Percentiles rank a stretch among this genome's conserved stretches.
phyloP scores from a whole-genome alignment of 2,113 vertebrate genomes.

The Phylloscopus trochiloides region DNA sequence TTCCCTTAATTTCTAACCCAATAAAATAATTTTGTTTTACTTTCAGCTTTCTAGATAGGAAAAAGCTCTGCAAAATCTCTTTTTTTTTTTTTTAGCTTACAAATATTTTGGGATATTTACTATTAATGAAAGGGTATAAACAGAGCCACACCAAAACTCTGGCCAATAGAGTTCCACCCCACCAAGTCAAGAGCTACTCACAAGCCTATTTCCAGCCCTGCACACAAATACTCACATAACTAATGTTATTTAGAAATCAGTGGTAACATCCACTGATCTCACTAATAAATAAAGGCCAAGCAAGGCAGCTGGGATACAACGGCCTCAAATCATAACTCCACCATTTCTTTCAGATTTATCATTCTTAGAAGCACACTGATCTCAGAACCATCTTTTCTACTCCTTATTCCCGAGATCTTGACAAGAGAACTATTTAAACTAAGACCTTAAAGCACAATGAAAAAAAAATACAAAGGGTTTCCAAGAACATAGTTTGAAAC shows the following conservation, averaged over 20 bases:
- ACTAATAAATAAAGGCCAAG: neutral
- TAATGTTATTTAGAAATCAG: neutral
- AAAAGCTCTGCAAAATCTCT: neutral
- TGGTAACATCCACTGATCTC: neutral
- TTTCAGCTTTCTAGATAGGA: neutral
- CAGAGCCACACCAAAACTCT: neutral
- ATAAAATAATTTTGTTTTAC: neutral
- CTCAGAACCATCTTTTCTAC: neutral
- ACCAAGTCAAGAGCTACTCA: neutral
- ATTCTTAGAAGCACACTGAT: neutral
- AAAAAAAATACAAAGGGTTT: neutral
- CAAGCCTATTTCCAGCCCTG: neutral
- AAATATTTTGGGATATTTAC: neutral
- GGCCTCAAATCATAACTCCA: neutral
- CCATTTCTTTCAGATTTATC: neutral
- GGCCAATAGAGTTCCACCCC: neutral
- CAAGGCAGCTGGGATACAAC: neutral
- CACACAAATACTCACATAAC: accelerated
- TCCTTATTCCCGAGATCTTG: neutral
- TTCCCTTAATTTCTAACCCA: neutral
- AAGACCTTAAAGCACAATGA: neutral
- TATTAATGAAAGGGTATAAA: neutral
- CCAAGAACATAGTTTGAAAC: neutral
- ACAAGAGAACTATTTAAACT: neutral
- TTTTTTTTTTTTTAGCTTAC: neutral